Conservation (phyloP, 2,888 invertebrate genomes). For the Tricholauxania praeusta region DNA sequence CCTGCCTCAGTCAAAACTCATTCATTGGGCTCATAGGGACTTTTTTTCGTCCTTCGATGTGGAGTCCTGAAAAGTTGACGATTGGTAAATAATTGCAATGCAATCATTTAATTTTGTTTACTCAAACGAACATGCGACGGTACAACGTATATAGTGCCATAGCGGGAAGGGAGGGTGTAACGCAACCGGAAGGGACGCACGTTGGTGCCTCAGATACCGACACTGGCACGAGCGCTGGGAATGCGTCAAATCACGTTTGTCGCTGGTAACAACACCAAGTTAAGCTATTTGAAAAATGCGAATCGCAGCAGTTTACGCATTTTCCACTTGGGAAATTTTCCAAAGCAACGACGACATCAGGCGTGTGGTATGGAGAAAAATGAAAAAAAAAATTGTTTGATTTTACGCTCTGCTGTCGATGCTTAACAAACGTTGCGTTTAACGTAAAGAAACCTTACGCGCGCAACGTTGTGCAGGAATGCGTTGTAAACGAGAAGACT, state of each 20-base stretch:
- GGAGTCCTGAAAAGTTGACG: slow-evolving; percentile 24
- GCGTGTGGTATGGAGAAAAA: slow-evolving; percentile 7
- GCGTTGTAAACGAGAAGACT: no score
- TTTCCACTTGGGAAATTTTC: slow-evolving; percentile 35
- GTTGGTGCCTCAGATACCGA: neutral
- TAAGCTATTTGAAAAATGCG: slow-evolving; percentile 27
- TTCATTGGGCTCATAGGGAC: no score
- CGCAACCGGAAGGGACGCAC: neutral
- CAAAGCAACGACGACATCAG: slow-evolving; percentile 20
- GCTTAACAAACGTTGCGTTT: slow-evolving; percentile 24
- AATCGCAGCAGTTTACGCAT: slow-evolving; percentile 35
- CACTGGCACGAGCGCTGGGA: neutral
- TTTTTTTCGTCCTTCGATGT: no score
- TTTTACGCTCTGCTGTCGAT: slow-evolving; percentile 33
- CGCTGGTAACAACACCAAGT: slow-evolving; percentile 14
- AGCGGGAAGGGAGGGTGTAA: neutral
- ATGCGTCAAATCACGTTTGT: slow-evolving; percentile 15
- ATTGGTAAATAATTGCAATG: slow-evolving; percentile 49
- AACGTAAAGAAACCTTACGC: slow-evolving; percentile 19
- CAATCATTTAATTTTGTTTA: slow-evolving; percentile 41
- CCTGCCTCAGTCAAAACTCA: neutral
- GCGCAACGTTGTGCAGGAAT: no score
- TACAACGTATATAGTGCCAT: neutral
- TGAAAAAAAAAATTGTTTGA: slow-evolving; percentile 7
- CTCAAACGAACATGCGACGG: slow-evolving; percentile 10